These are phyloP conservation scores for Eilema griseolum DNA, from an alignment of 2,888 invertebrate genomes.

Conservation along the genomic window DNA sequence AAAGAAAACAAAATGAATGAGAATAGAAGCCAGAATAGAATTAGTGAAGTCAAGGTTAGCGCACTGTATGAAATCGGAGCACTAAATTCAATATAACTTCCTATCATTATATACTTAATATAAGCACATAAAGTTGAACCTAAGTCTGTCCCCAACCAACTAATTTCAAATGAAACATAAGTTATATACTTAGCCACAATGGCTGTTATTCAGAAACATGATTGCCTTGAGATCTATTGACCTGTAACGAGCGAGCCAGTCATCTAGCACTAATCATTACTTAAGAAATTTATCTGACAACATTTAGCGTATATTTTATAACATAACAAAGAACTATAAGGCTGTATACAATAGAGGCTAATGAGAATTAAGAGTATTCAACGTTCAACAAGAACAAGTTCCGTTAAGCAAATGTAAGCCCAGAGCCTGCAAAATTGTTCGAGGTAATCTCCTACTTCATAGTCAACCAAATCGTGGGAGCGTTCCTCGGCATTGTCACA, in stretches of 20 bases:
- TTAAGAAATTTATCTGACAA: constrained; percentile 52
- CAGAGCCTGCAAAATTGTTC: constrained; percentile 33
- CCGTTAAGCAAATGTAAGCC: constrained; percentile 43
- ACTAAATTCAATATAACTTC: no score
- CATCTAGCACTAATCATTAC: constrained; percentile 48
- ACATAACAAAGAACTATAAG: constrained; percentile 28
- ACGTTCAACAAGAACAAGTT: constrained; percentile 46
- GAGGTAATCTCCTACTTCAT: constrained; percentile 58
- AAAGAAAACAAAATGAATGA: no score
- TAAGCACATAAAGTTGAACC: background rate
- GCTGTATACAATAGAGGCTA: constrained; percentile 27
- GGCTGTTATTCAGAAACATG: constrained; percentile 66
- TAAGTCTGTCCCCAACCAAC: background rate
- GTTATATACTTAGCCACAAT: constrained; percentile 41
- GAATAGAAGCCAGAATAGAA: background rate
- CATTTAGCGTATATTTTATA: constrained; percentile 32
- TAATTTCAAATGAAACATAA: constrained; percentile 28
- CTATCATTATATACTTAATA: no score
- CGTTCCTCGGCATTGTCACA: constrained; percentile 60
- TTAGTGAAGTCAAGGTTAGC: background rate
- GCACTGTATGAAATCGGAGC: background rate
- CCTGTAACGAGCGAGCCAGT: constrained; percentile 63
- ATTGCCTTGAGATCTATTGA: constrained; percentile 78
- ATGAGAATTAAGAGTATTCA: constrained; percentile 30
- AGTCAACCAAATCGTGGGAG: constrained; percentile 75